These are phyloP conservation scores for Eulemur rubriventer DNA, from an alignment of 2,797 vertebrate genomes.

Conservation along the genomic window DNA sequence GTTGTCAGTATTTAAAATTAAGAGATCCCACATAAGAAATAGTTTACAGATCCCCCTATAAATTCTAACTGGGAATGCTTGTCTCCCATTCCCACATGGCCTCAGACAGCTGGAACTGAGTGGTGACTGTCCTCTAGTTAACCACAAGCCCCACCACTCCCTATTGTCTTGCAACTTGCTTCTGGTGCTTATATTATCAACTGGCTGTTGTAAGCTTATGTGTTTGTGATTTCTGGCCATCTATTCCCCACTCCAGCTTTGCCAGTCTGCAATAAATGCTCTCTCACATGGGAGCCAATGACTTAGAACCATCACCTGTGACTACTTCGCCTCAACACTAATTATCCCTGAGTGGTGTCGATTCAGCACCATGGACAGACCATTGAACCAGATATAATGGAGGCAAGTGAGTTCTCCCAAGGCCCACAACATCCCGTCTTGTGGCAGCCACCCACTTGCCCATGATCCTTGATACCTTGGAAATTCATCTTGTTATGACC, in stretches of 20 bases:
- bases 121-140: background rate
- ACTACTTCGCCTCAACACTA: background rate
- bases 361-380: constrained; percentile 44
- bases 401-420: background rate
- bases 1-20: background rate
- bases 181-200: background rate
- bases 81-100: rapidly evolving
- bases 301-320: background rate
- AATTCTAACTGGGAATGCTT: background rate
- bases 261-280: background rate
- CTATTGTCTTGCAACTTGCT: background rate
- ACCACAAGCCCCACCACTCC: background rate
- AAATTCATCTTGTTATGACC: background rate
- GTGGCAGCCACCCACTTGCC: background rate
- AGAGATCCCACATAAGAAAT: background rate
- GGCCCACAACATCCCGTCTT: rapidly evolving
- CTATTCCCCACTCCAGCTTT: background rate
- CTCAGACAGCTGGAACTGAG: background rate
- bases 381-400: rapidly evolving
- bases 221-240: background rate
- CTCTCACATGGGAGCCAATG: background rate
- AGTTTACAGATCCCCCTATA: background rate
- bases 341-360: background rate
- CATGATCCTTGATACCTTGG: background rate
- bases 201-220: background rate